Conservation (phyloP, 1,140 invertebrate genomes). For the Panagrolaimus sp. region DNA sequence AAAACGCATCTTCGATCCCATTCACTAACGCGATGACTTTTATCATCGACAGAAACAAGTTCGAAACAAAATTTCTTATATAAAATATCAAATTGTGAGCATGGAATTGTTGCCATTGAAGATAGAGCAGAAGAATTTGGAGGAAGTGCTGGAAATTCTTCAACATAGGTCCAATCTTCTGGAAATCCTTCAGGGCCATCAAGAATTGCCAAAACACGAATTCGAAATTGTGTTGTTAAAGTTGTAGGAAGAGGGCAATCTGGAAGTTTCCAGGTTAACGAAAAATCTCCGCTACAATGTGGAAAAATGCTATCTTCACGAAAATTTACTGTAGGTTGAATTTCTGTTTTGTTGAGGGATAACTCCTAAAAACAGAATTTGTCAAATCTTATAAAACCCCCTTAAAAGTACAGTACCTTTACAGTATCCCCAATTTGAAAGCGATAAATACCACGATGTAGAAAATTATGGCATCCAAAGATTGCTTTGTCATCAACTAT, state of each 20-base stretch:
- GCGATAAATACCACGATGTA: constrained; percentile 1
- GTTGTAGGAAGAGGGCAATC: not conserved
- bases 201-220: not conserved
- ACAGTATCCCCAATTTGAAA: not conserved
- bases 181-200: not conserved
- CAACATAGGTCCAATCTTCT: constrained; percentile 16
- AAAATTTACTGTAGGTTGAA: not conserved
- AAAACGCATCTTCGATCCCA: constrained; percentile 8
- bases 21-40: not conserved
- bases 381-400: too few relatives aligned
- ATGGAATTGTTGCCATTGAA: constrained; percentile 8
- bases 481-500: not conserved
- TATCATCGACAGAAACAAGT: constrained; percentile 3
- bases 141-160: constrained; percentile 13
- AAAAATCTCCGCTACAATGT: constrained; percentile 10
- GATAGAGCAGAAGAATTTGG: not conserved
- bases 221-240: constrained; percentile 2
- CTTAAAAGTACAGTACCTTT: constrained; percentile 2
- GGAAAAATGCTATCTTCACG: constrained; percentile 14
- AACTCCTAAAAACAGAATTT: not conserved
- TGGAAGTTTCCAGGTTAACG: not conserved
- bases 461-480: constrained; percentile 10
- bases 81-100: constrained; percentile 5
- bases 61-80: constrained; percentile 15
- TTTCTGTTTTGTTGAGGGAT: not conserved